Conservation (phyloP, 2,797 vertebrate genomes). For the Bradypus variegatus region DNA sequence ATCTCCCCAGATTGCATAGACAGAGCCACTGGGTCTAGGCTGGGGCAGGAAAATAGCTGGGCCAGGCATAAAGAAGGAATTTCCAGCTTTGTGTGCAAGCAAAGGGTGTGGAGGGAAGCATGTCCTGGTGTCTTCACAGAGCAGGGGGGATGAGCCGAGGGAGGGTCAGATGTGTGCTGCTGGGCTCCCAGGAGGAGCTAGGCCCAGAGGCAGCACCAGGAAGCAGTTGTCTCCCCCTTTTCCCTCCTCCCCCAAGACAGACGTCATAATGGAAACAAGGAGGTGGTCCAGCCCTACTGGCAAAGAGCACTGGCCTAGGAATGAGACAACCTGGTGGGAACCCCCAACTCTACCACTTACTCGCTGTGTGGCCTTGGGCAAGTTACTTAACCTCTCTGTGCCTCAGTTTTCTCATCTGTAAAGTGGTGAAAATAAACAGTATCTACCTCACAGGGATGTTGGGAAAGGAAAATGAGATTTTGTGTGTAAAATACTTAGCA, state of each 20-base stretch:
- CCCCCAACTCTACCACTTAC: not conserved
- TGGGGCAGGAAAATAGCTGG: not conserved
- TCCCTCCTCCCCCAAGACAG: not conserved
- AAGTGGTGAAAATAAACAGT: not conserved
- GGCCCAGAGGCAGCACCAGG: not conserved
- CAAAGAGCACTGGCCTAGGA: not conserved
- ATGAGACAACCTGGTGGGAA: not conserved
- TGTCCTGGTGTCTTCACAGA: not conserved
- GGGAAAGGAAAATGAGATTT: not conserved
- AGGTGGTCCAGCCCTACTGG: not conserved
- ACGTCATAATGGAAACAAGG: not conserved
- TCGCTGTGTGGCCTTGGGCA: not conserved
- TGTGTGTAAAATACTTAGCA: not conserved
- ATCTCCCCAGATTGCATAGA: not conserved
- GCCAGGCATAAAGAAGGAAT: not conserved
- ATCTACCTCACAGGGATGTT: not conserved
- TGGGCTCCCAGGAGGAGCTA: not conserved
- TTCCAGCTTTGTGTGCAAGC: not conserved
- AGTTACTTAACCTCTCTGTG: not conserved
- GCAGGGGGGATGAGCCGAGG: fast-evolving
- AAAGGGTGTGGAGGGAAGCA: not conserved
- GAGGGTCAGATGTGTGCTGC: not conserved
- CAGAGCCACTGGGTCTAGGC: not conserved
- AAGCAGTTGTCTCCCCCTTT: not conserved
- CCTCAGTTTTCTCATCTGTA: not conserved